Evolutionary conservation across 2,888 invertebrate genomes (phyloP).

Genomic region (Odontothrips loti): DNA sequence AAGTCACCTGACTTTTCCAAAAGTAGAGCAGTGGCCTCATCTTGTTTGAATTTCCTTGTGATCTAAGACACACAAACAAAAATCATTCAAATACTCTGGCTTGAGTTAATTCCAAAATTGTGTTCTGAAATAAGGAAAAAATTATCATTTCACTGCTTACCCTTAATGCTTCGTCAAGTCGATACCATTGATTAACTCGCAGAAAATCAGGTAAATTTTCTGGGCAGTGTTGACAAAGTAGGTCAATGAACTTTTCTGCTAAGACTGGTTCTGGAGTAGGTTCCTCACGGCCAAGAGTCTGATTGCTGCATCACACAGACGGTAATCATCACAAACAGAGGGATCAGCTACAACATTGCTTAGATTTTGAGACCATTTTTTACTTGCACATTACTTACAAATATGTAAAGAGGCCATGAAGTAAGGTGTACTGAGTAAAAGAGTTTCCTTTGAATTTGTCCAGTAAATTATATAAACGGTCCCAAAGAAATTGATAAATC

Average conservation of each 20-base stretch:
- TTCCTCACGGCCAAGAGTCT: slow-evolving; percentile 36
- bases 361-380: neutral
- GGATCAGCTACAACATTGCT: neutral
- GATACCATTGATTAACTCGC: slow-evolving; percentile 54
- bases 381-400: slow-evolving; percentile 25
- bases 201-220: slow-evolving; percentile 54
- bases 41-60: slow-evolving; percentile 51
- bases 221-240: slow-evolving; percentile 58
- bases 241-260: slow-evolving; percentile 58
- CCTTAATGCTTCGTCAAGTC: slow-evolving; percentile 57
- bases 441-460: slow-evolving; percentile 48
- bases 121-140: slow-evolving; percentile 15
- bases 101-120: neutral
- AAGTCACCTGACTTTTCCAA: slow-evolving; percentile 72
- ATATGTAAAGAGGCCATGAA: slow-evolving; percentile 56
- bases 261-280: slow-evolving; percentile 48
- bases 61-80: slow-evolving; percentile 32
- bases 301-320: slow-evolving; percentile 41
- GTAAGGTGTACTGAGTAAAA: slow-evolving; percentile 53
- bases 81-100: neutral
- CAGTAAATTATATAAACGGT: slow-evolving; percentile 48
- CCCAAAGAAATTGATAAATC: slow-evolving; percentile 55
- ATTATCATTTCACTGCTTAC: slow-evolving; percentile 41
- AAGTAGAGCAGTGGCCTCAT: slow-evolving; percentile 65
- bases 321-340: slow-evolving; percentile 28